Evolutionary conservation across 2,113 vertebrate genomes (phyloP).

Genomic region (Butastur rufipennis): DNA sequence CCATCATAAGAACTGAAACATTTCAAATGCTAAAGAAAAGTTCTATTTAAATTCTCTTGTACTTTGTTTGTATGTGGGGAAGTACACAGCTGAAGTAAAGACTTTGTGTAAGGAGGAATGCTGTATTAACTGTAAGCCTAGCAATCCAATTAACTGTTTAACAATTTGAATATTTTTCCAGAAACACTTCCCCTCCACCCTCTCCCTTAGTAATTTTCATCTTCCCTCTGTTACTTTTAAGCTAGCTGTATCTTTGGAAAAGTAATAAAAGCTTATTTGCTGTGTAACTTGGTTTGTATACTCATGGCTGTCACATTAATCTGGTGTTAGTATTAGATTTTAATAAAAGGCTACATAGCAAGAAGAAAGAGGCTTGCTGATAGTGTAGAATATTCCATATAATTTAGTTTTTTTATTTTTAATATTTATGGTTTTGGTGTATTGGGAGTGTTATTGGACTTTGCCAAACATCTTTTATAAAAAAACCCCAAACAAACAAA

Average conservation of each 20-base stretch:
- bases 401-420: constrained; percentile 71
- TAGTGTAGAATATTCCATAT: constrained; percentile 54
- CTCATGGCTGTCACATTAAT: constrained; percentile 77
- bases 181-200: neutral
- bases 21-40: constrained; percentile 46
- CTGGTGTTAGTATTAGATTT: constrained; percentile 76
- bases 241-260: constrained; percentile 72
- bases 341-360: constrained; percentile 73
- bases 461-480: constrained; percentile 28
- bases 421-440: constrained; percentile 65
- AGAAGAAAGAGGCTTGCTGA: constrained; percentile 69
- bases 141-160: neutral
- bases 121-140: neutral
- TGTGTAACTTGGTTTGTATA: constrained; percentile 76
- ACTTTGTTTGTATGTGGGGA: constrained; percentile 5
- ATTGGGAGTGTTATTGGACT: constrained; percentile 58
- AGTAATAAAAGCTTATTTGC: constrained; percentile 83
- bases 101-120: neutral
- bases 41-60: constrained; percentile 37
- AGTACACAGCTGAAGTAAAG: neutral
- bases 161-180: neutral
- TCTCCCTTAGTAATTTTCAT: constrained; percentile 30
- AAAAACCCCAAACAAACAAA: neutral
- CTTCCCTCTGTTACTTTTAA: constrained; percentile 66
- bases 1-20: neutral